Evolutionary conservation across 2,888 invertebrate genomes (phyloP).

Genomic region (Paralinhomoeus sp.): DNA sequence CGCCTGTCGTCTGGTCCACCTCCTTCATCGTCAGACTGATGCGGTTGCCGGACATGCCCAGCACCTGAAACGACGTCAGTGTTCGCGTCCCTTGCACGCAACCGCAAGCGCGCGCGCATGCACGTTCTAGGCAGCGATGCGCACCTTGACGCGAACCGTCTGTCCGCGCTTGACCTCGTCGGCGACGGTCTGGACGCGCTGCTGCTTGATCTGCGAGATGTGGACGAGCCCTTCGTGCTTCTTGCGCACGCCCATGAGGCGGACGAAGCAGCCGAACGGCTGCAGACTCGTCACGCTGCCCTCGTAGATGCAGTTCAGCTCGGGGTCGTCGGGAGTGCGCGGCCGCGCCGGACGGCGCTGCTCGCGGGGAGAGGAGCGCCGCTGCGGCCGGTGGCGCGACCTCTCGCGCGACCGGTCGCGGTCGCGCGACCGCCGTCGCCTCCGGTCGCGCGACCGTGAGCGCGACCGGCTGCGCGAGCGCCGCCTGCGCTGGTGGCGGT

Average conservation of each 20-base stretch:
- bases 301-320: slow-evolving; percentile 49
- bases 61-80: too few species aligned
- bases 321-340: slow-evolving; percentile 30
- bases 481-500: not conserved
- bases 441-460: not conserved
- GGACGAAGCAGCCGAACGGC: slow-evolving; percentile 93
- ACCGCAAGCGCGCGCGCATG: too few species aligned
- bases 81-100: too few species aligned
- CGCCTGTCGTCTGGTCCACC: slow-evolving; percentile 78
- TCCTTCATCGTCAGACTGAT: slow-evolving; percentile 29
- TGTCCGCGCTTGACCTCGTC: slow-evolving; percentile 76
- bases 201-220: slow-evolving; percentile 44
- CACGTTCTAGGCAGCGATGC: too few species aligned
- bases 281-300: slow-evolving; percentile 86
- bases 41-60: slow-evolving; percentile 33
- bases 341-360: not conserved
- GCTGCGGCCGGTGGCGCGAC: slow-evolving; percentile 9
- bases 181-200: slow-evolving; percentile 64
- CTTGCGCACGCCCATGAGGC: slow-evolving; percentile 64
- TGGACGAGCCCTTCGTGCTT: slow-evolving; percentile 86
- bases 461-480: not conserved
- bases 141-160: slow-evolving; percentile 53
- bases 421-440: not conserved
- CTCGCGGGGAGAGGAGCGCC: slow-evolving; percentile 7
- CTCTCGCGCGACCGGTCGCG: not conserved